Percentiles rank a stretch among this genome's conserved stretches.
Evolutionary conservation across 2,888 invertebrate species (phyloP).

Genomic region (Galerucella pusilla): DNA sequence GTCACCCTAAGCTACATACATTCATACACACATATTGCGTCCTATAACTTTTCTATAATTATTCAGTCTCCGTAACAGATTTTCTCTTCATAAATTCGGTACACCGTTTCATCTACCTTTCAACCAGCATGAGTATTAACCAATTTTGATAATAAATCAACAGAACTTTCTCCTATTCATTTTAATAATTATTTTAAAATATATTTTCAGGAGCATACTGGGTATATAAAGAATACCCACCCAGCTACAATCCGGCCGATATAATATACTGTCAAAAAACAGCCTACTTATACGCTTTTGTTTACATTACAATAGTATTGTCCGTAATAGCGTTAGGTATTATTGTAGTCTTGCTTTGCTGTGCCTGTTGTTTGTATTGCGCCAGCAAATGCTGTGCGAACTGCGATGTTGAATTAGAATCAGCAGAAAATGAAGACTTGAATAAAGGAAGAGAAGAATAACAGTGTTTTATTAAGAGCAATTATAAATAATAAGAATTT

Average conservation of each 20-base stretch:
- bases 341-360: conserved; percentile 50
- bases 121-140: neutral
- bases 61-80: too few species aligned
- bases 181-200: conserved; percentile 16
- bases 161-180: neutral
- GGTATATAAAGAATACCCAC: conserved; percentile 57
- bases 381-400: neutral
- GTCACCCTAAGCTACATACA: too few species aligned
- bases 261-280: conserved; percentile 57
- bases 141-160: neutral
- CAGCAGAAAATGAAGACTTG: conserved; percentile 12
- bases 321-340: conserved; percentile 43
- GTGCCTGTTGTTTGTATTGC: conserved; percentile 44
- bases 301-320: conserved; percentile 51
- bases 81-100: too few species aligned
- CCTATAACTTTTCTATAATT: too few species aligned
- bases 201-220: conserved; percentile 57
- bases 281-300: conserved; percentile 57
- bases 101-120: neutral
- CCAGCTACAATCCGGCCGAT: conserved; percentile 50
- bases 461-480: neutral
- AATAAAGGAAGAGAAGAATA: conserved; percentile 7
- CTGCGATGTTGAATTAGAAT: conserved; percentile 15
- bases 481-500: neutral
- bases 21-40: too few species aligned